Percentiles rank a stretch among this genome's conserved stretches.
Evolutionary conservation across 2,888 invertebrate species (phyloP).

Genomic region (Cloeon dipterum): DNA sequence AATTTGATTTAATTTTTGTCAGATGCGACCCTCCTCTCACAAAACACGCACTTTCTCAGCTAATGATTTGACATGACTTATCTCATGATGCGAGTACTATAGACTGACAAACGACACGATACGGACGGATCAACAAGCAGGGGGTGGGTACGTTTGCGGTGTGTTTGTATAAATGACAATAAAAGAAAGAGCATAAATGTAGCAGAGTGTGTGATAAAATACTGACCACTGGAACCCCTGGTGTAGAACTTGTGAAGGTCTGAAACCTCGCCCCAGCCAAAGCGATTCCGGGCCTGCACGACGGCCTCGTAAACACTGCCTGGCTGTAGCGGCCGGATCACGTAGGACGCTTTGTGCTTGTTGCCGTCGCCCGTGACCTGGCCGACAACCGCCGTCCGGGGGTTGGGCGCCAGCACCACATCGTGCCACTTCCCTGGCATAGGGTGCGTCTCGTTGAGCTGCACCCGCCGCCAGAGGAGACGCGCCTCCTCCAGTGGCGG

Average conservation of each 20-base stretch:
- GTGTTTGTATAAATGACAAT: too few species aligned
- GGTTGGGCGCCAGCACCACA: constrained; percentile 26
- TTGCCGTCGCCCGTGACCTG: neutral
- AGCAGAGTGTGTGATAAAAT: too few species aligned
- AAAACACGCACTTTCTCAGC: neutral
- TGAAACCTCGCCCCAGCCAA: constrained; percentile 52
- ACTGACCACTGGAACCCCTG: constrained; percentile 11
- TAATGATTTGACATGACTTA: too few species aligned
- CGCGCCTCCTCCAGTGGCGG: constrained; percentile 45
- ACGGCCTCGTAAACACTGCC: constrained; percentile 48
- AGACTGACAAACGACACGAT: too few species aligned
- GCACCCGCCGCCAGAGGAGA: constrained; percentile 38
- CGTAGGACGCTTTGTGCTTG: constrained; percentile 32
- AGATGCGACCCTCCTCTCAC: neutral
- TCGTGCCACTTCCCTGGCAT: constrained; percentile 38
- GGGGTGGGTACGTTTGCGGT: too few species aligned
- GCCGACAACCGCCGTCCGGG: neutral
- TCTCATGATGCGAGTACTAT: too few species aligned
- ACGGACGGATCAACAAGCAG: too few species aligned
- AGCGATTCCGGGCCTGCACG: constrained; percentile 49
- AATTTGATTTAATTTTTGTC: neutral
- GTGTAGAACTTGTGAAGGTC: constrained; percentile 53
- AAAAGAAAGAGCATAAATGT: too few species aligned
- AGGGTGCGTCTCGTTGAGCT: constrained; percentile 5
- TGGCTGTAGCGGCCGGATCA: constrained; percentile 35